Conservation (phyloP, 2,797 vertebrate genomes). For the Pelodytes ibericus region DNA sequence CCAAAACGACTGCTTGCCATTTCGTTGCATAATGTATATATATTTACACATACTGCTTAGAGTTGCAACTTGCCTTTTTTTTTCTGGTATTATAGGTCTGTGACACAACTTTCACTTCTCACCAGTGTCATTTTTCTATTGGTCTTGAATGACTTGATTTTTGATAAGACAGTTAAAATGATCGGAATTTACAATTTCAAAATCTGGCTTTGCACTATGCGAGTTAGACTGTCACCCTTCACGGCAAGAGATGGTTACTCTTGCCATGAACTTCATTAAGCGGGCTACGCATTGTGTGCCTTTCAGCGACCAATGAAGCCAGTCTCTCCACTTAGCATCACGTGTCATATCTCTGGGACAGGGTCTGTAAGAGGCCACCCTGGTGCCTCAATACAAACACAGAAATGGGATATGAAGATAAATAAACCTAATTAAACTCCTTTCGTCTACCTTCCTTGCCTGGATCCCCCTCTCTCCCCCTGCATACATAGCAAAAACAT, state of each 20-base stretch:
- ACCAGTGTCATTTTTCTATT: conserved; percentile 62
- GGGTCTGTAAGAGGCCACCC: conserved; percentile 71
- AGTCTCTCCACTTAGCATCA: conserved; percentile 62
- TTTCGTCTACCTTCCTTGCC: conserved; percentile 57
- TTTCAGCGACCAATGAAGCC: conserved; percentile 78
- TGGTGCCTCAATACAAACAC: conserved; percentile 69
- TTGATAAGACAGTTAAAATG: conserved; percentile 74
- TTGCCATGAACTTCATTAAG: too few species aligned
- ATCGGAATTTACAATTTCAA: conserved; percentile 71
- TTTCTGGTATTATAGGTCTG: background rate
- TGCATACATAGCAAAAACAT: conserved; percentile 41
- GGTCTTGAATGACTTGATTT: conserved; percentile 66
- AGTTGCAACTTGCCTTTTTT: background rate
- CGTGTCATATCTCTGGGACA: too few species aligned
- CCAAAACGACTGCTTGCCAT: too few species aligned
- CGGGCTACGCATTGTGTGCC: too few species aligned
- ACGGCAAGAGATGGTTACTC: conserved; percentile 74
- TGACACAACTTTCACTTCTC: conserved; percentile 58
- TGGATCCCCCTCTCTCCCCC: conserved; percentile 62
- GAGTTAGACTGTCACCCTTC: conserved; percentile 71
- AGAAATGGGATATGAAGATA: conserved; percentile 82
- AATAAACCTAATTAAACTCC: conserved; percentile 85
- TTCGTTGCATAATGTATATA: too few species aligned
- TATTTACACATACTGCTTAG: too few species aligned
- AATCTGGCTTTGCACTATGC: conserved; percentile 71